phyloP scores from a whole-genome alignment of 2,113 vertebrate genomes.

The Gavialis gangeticus region DNA sequence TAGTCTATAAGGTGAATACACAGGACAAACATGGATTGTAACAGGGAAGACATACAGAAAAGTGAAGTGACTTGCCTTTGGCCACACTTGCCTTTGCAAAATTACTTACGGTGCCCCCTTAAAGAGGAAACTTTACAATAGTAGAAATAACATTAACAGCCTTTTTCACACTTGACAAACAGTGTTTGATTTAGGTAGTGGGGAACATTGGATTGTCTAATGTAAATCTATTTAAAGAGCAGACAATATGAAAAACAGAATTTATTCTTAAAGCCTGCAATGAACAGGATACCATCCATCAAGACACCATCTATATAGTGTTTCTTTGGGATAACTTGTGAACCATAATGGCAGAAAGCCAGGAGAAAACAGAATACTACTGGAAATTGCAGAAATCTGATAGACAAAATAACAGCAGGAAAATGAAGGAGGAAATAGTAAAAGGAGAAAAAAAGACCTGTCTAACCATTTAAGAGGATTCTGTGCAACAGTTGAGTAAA shows the following conservation, averaged over 20 bases:
- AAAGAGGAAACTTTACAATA: neutral
- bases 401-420: neutral
- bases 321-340: neutral
- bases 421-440: neutral
- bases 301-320: neutral
- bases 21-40: neutral
- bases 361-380: neutral
- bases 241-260: neutral
- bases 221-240: neutral
- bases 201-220: neutral
- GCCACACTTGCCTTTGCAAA: neutral
- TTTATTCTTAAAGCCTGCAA: neutral
- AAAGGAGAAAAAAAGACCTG: neutral
- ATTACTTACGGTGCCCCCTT: too few relatives aligned
- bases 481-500: neutral
- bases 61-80: neutral
- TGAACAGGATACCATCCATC: neutral
- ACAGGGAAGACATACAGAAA: neutral
- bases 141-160: neutral
- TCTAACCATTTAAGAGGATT: neutral
- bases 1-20: neutral
- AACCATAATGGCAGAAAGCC: neutral
- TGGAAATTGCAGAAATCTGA: neutral
- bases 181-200: neutral
- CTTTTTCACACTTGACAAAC: neutral